Percentiles rank a stretch among this genome's conserved stretches.
Conservation (phyloP, 2,113 vertebrate species). For the Apteryx owenii region DNA sequence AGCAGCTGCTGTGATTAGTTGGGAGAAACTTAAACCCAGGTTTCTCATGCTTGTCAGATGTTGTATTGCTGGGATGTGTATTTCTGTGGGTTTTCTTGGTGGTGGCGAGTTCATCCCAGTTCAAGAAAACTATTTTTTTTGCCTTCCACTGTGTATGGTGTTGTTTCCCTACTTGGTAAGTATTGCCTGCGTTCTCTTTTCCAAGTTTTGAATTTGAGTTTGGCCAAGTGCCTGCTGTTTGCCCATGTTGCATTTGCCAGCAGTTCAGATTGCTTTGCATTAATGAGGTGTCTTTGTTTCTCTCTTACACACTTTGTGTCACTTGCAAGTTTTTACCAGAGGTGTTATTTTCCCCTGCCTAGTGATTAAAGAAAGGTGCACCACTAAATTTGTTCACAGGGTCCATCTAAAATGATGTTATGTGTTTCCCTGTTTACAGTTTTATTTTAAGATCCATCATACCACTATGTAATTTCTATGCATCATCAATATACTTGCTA, state of each 20-base stretch:
- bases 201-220: neutral
- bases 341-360: neutral
- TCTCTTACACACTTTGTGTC: neutral
- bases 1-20: neutral
- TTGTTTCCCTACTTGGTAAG: fast-evolving
- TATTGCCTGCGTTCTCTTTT: neutral
- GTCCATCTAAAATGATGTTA: neutral
- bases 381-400: neutral
- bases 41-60: neutral
- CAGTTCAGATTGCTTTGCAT: neutral
- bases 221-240: constrained; percentile 10
- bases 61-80: constrained; percentile 3
- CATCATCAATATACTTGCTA: neutral
- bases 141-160: neutral
- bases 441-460: neutral
- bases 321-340: neutral
- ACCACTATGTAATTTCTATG: neutral
- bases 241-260: neutral
- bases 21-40: neutral
- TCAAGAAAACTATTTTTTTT: neutral
- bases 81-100: neutral
- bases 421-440: neutral
- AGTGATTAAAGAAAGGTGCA: neutral
- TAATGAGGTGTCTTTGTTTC: neutral
- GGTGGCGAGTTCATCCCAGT: neutral